Evolutionary conservation across 2,113 vertebrate species (phyloP), one percentile per base, ranked within the genome.

Genomic region (Rhinoptilus africanus): DNA sequence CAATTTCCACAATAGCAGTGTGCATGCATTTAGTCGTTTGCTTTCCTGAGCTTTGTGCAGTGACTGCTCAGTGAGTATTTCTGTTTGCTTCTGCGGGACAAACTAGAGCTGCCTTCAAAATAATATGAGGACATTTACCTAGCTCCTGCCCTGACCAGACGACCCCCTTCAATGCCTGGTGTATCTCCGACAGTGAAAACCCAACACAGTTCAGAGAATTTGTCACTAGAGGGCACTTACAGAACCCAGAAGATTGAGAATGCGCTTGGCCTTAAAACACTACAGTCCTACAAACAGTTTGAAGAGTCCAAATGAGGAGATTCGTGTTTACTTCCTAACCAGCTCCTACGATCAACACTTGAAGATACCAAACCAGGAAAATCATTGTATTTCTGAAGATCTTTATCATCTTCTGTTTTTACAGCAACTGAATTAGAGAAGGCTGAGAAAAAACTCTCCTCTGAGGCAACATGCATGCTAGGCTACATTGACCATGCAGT

Each of bases 171-270:
- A 34, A 10, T 2, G 28, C 43, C 37, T 63, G 41, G 6, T 45
- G 10, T 16, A 30, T 14, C 57, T 53, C 30, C 1, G 1, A 26
- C 64, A 37, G 1, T 15, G 68, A 72, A 78, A 93, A 35, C 14
- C 32, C 69, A 63, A 4, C 34, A 30, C 24, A 5, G 45, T 73
- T 56, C 71, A 60, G 37, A 56, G 37, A 51, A 76, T 48, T 11
- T 43, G 85, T 79, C 95, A 62, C 91, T 93, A 95, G 96, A 88
- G 94, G 95, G 92, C 94, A 85, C 95, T 66, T 79, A n/a, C 1
- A 50, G 75, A 96, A 83, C 12, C 75, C 54, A 53, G 56, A 74
- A 95, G 45, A 51, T 1, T 18, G 43, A 72, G 39, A 76, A 51
- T 1, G 14, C 2, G 8, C 57, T 56, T 9, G 20, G 6, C 50